phyloP scores from a whole-genome alignment of 2,113 vertebrate species.

The Okapia johnstoni region DNA sequence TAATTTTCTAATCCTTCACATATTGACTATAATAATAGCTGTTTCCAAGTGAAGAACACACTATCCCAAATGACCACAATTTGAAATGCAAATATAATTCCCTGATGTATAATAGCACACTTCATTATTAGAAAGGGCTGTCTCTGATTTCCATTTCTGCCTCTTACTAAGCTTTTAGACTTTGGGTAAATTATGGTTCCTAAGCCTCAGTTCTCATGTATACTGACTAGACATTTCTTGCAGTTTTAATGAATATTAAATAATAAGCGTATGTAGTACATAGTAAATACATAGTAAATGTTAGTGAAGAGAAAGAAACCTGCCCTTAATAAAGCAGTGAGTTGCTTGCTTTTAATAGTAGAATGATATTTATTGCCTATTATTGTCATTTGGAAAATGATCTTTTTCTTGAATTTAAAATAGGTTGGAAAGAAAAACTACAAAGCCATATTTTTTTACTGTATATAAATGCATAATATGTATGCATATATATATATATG shows the following conservation, averaged over 20 bases:
- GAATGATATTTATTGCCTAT: neutral
- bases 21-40: conserved; percentile 27
- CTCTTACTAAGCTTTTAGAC: neutral
- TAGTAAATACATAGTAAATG: neutral
- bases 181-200: neutral
- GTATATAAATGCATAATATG: neutral
- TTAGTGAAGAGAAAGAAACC: neutral
- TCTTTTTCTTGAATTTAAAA: neutral
- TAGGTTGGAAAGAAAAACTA: neutral
- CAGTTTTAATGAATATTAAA: neutral
- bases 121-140: neutral
- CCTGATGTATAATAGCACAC: neutral
- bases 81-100: conserved; percentile 21
- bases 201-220: neutral
- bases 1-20: neutral
- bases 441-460: neutral
- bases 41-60: neutral
- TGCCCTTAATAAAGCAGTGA: neutral
- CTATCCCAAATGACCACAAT: neutral
- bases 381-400: neutral
- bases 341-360: neutral
- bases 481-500: neutral
- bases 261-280: neutral
- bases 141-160: neutral
- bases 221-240: neutral